These are phyloP conservation scores for Phaenicophaeus curvirostris DNA, from an alignment of 2,797 vertebrate species.

Conservation along the genomic window DNA sequence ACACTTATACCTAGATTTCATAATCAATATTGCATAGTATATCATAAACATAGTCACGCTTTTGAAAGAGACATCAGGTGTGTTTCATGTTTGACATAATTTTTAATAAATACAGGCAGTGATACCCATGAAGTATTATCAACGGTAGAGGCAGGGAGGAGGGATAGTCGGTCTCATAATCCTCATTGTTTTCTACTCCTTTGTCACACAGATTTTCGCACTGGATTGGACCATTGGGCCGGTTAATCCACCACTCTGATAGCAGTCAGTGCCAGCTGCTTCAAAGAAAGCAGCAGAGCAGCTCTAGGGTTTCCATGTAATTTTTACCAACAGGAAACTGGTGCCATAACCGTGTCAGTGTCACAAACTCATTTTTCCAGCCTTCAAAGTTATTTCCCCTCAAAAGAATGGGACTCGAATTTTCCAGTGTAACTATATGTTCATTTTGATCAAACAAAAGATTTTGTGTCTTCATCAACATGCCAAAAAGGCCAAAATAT, in stretches of 20 bases:
- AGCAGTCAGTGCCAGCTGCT: neutral
- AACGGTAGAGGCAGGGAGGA: neutral
- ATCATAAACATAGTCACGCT: neutral
- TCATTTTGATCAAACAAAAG: neutral
- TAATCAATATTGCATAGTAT: neutral
- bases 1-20: neutral
- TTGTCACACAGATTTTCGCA: neutral
- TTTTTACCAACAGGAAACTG: neutral
- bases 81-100: neutral
- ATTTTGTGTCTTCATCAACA: neutral
- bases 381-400: neutral
- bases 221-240: neutral
- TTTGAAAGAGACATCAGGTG: neutral
- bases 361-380: neutral
- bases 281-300: neutral
- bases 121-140: neutral
- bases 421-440: neutral
- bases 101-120: neutral
- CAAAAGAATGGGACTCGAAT: neutral
- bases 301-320: neutral
- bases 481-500: neutral
- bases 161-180: neutral
- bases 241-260: neutral
- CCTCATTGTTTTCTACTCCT: neutral
- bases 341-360: neutral